Percentiles rank a stretch among this genome's conserved stretches.
These are phyloP conservation scores for Lacanobia wlatinum DNA, from an alignment of 2,888 invertebrate species.

Conservation along the genomic window DNA sequence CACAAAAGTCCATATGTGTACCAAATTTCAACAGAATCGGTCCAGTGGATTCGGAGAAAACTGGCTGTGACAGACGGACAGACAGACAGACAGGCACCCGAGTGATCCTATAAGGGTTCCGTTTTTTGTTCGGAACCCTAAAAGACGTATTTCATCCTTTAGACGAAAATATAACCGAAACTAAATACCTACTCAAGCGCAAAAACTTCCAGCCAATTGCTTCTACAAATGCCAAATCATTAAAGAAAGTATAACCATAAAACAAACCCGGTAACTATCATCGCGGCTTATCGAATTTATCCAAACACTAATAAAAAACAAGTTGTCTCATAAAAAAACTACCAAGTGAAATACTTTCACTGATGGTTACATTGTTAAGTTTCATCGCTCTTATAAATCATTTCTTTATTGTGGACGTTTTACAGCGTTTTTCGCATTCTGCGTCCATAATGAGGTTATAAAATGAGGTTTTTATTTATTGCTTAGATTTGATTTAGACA, in stretches of 20 bases:
- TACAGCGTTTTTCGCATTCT: slow-evolving; percentile 51
- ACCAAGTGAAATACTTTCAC: slow-evolving; percentile 58
- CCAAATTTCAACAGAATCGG: no score
- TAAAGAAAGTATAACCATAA: slow-evolving; percentile 52
- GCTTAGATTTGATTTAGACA: slow-evolving; percentile 26
- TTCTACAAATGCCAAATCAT: slow-evolving; percentile 25
- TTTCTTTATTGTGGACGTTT: slow-evolving; percentile 67
- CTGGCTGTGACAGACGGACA: no score
- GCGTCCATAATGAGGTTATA: slow-evolving; percentile 45
- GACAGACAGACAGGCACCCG: no score
- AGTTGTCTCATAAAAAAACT: slow-evolving; percentile 60
- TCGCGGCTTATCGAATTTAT: slow-evolving; percentile 55
- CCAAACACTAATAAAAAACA: slow-evolving; percentile 59
- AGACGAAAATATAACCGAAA: neutral
- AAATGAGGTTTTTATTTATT: slow-evolving; percentile 33
- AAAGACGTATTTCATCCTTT: neutral
- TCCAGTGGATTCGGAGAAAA: no score
- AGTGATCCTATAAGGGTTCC: no score
- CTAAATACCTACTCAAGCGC: neutral
- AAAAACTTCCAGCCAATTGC: slow-evolving; percentile 18
- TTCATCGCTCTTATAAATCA: slow-evolving; percentile 67
- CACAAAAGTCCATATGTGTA: no score
- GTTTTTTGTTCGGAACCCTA: no score
- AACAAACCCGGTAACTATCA: slow-evolving; percentile 48
- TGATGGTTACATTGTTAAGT: slow-evolving; percentile 66